phyloP scores from a whole-genome alignment of 1,140 invertebrate species.

The Ceratosolen fusciceps region DNA sequence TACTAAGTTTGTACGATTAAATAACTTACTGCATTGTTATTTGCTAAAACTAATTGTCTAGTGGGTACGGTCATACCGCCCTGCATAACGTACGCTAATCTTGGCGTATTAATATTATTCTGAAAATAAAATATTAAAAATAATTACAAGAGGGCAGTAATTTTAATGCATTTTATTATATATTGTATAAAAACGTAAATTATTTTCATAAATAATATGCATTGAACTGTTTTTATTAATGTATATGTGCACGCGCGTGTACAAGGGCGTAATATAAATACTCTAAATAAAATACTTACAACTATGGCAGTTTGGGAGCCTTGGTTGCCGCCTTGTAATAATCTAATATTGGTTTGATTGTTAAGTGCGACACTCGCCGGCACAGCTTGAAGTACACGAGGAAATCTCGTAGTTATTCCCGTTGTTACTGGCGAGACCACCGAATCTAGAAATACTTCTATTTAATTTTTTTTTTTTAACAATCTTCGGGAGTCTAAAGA shows the following conservation, averaged over 20 bases:
- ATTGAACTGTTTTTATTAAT: no score
- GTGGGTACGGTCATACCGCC: conserved; percentile 56
- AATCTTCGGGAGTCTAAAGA: no score
- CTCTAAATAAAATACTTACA: conserved; percentile 30
- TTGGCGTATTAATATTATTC: conserved; percentile 64
- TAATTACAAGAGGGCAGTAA: no score
- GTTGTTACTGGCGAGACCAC: conserved; percentile 46
- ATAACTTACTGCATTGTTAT: conserved; percentile 55
- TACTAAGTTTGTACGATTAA: not conserved
- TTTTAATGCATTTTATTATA: no score
- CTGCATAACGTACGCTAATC: conserved; percentile 65
- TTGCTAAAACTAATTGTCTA: conserved; percentile 64
- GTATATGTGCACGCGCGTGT: not conserved
- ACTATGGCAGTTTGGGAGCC: conserved; percentile 14
- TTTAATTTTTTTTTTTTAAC: conserved; percentile 1
- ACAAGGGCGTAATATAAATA: not conserved
- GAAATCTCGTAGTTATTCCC: conserved; percentile 55
- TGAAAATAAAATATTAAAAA: conserved; percentile 51
- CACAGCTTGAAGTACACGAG: conserved; percentile 63
- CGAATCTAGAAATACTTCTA: conserved; percentile 38
- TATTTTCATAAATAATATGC: no score
- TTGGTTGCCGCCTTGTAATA: conserved; percentile 60
- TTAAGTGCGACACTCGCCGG: conserved; percentile 50
- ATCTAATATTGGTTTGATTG: conserved; percentile 57
- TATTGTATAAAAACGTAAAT: not conserved